Percentiles rank a stretch among this genome's conserved stretches.
Conservation (phyloP, 2,797 vertebrate species). For the Rhabdomys pumilio region DNA sequence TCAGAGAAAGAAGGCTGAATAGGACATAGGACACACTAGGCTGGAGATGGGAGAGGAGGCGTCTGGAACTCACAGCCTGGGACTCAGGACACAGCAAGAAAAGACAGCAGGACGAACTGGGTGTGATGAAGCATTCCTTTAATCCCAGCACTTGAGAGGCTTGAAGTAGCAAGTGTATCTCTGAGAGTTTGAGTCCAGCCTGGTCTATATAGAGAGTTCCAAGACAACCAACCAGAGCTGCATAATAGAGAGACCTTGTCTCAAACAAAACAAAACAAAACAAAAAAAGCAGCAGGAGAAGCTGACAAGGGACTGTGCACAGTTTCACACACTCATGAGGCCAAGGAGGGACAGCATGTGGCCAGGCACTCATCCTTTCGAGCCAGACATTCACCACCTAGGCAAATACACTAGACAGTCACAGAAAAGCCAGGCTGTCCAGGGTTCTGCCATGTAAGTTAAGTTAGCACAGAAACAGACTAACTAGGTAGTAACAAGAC, state of each 20-base stretch:
- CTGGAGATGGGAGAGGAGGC: neutral
- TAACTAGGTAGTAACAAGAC: neutral
- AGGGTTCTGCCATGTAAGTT: neutral
- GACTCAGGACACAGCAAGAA: neutral
- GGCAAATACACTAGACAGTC: neutral
- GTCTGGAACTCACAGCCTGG: neutral
- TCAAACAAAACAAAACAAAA: neutral
- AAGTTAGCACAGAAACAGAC: neutral
- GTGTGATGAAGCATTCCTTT: neutral
- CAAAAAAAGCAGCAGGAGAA: neutral
- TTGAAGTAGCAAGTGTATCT: neutral
- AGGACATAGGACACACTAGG: neutral
- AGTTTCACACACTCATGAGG: neutral
- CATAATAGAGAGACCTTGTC: neutral
- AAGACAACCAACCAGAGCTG: neutral
- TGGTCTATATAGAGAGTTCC: neutral
- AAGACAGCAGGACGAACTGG: neutral
- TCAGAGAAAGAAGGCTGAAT: neutral
- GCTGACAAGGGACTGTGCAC: neutral
- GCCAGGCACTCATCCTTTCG: neutral
- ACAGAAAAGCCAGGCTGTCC: neutral
- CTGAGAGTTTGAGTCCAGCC: neutral
- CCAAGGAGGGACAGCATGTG: neutral
- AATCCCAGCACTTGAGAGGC: neutral
- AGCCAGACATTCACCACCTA: neutral